Conservation (phyloP, 2,113 vertebrate genomes). For the Typhlomys cinereus region DNA sequence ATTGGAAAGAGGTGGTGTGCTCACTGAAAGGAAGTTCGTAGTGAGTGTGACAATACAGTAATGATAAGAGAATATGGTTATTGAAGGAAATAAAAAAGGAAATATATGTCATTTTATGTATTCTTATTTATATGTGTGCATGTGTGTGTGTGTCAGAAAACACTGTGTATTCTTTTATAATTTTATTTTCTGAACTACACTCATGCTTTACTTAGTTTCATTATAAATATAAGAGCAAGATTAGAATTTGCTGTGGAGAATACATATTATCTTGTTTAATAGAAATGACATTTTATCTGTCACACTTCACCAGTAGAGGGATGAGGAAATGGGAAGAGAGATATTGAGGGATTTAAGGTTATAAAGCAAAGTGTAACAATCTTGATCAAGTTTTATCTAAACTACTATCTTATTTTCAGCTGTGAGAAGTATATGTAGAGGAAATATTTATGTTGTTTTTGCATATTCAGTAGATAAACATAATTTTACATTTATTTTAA, state of each 20-base stretch:
- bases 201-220: constrained; percentile 42
- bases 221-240: background rate
- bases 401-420: constrained; percentile 12
- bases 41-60: background rate
- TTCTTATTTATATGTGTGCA: no score
- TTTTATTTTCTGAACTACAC: background rate
- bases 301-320: background rate
- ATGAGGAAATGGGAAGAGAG: constrained; percentile 1
- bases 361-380: constrained; percentile 7
- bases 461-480: background rate
- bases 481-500: background rate
- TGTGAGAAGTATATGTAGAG: background rate
- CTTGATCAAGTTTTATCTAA: constrained; percentile 42
- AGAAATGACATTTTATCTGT: constrained; percentile 64
- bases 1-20: background rate
- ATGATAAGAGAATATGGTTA: background rate
- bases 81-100: background rate
- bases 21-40: background rate
- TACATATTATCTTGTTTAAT: constrained; percentile 41
- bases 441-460: constrained; percentile 40
- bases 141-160: no score
- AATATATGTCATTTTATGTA: no score
- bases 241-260: background rate
- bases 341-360: background rate
- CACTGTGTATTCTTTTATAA: no score